Conservation (phyloP, 2,888 invertebrate species). For the Latrodectus elegans region DNA sequence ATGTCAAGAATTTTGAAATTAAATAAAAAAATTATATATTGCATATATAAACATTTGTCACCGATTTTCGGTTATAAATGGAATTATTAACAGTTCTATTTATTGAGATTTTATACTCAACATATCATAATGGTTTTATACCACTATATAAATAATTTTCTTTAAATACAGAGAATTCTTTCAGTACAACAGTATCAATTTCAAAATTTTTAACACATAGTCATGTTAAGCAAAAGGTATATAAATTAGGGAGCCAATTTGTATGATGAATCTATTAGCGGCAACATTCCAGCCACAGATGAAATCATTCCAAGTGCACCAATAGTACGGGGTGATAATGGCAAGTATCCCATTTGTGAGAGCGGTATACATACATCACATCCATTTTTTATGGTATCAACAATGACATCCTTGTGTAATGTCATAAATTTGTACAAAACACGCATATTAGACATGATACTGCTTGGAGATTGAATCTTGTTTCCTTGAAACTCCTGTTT, state of each 20-base stretch:
- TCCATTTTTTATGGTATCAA: conserved; percentile 89
- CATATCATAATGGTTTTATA: too few relatives aligned
- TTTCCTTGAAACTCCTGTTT: conserved; percentile 35
- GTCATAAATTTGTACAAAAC: conserved; percentile 62
- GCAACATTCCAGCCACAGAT: conserved; percentile 85
- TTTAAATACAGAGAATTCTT: too few relatives aligned
- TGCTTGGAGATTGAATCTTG: conserved; percentile 69
- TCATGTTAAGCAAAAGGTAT: too few relatives aligned
- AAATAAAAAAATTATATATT: too few relatives aligned
- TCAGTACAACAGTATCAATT: too few relatives aligned
- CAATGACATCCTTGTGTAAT: conserved; percentile 81
- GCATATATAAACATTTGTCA: too few relatives aligned
- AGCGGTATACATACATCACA: conserved; percentile 92
- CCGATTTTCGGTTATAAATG: too few relatives aligned
- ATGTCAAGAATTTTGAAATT: too few relatives aligned
- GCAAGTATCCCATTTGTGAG: conserved; percentile 85
- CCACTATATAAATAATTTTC: too few relatives aligned
- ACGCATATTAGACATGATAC: conserved; percentile 30
- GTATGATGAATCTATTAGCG: conserved; percentile 85
- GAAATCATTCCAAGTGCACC: conserved; percentile 88
- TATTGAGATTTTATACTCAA: too few relatives aligned
- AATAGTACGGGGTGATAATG: conserved; percentile 84
- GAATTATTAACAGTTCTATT: too few relatives aligned
- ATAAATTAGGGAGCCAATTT: conserved; percentile 78
- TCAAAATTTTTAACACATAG: too few relatives aligned